Evolutionary conservation across 2,113 vertebrate genomes (phyloP), one percentile per base, ranked within the genome.

Genomic region (Megaceryle maxima): DNA sequence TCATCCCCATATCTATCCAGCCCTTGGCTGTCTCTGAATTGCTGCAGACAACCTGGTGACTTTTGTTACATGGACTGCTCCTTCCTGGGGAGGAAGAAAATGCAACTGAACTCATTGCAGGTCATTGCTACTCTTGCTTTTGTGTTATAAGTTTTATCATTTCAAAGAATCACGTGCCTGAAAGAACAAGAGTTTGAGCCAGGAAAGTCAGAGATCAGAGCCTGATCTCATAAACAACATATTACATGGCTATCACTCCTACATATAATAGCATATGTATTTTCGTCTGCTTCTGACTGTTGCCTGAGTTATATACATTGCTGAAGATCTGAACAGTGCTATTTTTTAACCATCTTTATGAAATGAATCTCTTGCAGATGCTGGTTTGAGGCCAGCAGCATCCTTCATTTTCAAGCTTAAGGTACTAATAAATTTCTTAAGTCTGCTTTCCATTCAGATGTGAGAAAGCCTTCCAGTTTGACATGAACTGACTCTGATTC

Each of bases 321-420:
- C 88, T 96, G 44, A 82, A 94, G 53, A 95, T 91, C 70, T 86
- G 74, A 88, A 83, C 79, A 26, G 53, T 74, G 44, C 84, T 72
- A 16, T 29, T 83, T 82, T 89, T 80, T 69, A 50, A 48, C 44
- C 74, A 80, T 76, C n/a, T 82, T 68, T 50, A 72, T 77, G 68
- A 82, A 88, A 95, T 91, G 91, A 88, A 96, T 90, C 35, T 92
- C 68, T 89, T 94, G 62, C 94, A 94, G 85, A 96, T 94, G 87
- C 89, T 94, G 74, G 80, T 91, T 96, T 2, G 29, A 85, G 91
- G 28, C 87, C 95, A 78, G 67, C 81, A 96, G 48, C 90, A 88
- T 87, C 66, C 77, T 95, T 91, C 68, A 59, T 92, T 94, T 95
- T 83, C 62, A 93, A 29, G 43, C 79, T 88, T 92, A 94, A 92